Percentiles rank a stretch among this genome's conserved stretches.
Conservation (phyloP, 2,113 vertebrate species). For the Pungitius pungitius region DNA sequence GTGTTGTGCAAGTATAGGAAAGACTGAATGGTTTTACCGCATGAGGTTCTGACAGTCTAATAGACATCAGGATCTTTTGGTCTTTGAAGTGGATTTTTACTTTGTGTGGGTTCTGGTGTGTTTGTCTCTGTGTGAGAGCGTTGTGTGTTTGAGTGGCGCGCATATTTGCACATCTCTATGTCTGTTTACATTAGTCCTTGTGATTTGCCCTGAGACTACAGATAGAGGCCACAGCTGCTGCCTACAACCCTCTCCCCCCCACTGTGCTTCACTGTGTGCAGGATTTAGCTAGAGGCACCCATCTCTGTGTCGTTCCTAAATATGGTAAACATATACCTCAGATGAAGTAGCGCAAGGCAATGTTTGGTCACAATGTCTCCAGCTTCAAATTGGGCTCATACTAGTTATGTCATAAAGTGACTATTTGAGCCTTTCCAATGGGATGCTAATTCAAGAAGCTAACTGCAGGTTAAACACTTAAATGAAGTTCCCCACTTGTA, state of each 20-base stretch:
- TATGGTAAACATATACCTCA: slow-evolving; percentile 24
- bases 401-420: background rate
- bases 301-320: slow-evolving; percentile 25
- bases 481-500: background rate
- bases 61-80: slow-evolving; percentile 19
- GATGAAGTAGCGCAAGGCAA: slow-evolving; percentile 11
- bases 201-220: slow-evolving; percentile 63
- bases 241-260: slow-evolving; percentile 49
- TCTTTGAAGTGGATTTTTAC: slow-evolving; percentile 27
- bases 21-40: background rate
- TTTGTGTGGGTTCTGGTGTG: slow-evolving; percentile 10
- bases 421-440: background rate
- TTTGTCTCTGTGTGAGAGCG: background rate
- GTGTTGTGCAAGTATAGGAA: slow-evolving; percentile 10
- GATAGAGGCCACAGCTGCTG: slow-evolving; percentile 69
- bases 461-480: background rate
- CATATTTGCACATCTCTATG: slow-evolving; percentile 30
- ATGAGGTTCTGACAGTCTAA: background rate
- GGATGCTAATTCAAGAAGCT: background rate
- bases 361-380: background rate
- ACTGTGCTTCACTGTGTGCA: slow-evolving; percentile 24
- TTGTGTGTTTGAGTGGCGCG: slow-evolving; percentile 15
- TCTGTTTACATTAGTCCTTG: slow-evolving; percentile 62
- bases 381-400: slow-evolving; percentile 14
- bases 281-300: slow-evolving; percentile 30